Percentiles rank a stretch among this genome's conserved stretches.
Conservation (phyloP, 2,113 vertebrate genomes). For the Empidonax alnorum region DNA sequence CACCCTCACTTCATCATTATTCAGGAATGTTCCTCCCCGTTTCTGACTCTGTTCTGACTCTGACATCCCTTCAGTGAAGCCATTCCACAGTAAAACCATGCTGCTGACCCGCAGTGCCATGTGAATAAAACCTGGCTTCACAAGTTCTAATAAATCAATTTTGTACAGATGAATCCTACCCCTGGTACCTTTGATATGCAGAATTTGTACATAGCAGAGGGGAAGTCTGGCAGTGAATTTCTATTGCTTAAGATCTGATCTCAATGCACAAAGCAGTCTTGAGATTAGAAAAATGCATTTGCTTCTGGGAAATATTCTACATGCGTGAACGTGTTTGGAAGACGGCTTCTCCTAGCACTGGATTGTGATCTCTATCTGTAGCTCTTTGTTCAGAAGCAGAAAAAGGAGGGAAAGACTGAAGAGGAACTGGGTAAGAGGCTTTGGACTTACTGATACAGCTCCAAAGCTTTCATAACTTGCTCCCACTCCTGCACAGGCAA, state of each 20-base stretch:
- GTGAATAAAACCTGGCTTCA: background rate
- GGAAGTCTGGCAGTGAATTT: constrained; percentile 29
- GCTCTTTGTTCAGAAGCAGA: constrained; percentile 6
- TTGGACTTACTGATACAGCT: background rate
- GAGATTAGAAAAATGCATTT: constrained; percentile 44
- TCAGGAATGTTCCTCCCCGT: background rate
- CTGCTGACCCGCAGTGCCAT: background rate
- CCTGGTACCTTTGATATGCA: background rate
- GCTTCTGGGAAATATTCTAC: constrained; percentile 52
- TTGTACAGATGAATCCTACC: background rate
- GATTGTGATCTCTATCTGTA: constrained; percentile 28
- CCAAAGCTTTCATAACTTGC: background rate
- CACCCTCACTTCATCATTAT: background rate
- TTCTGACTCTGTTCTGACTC: background rate
- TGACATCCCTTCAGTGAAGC: background rate
- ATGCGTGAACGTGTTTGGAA: background rate
- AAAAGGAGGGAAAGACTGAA: background rate
- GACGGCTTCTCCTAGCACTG: background rate
- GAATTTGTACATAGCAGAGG: background rate
- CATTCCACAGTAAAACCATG: background rate
- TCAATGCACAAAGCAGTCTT: background rate
- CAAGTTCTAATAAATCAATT: background rate
- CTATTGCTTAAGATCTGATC: constrained; percentile 41
- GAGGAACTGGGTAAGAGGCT: background rate
- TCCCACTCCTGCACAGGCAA: background rate